phyloP scores from a whole-genome alignment of 1,140 invertebrate species.

The Temnothorax curvispinosus region DNA sequence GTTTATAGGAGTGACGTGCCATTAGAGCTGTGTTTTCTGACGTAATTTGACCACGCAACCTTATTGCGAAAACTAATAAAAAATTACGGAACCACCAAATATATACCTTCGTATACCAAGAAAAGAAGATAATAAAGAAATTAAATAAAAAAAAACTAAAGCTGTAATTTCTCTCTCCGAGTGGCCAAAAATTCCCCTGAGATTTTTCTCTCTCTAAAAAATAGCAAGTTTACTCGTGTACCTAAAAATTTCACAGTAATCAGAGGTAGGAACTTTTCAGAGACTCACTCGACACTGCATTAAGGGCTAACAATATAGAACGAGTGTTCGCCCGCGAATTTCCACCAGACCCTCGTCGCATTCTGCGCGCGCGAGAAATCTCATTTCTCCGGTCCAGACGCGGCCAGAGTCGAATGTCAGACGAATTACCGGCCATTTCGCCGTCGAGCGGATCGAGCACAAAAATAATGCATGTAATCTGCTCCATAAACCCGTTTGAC shows the following conservation, averaged over 20 bases:
- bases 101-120: neutral
- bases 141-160: slow-evolving; percentile 26
- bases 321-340: neutral
- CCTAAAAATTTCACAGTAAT: slow-evolving; percentile 40
- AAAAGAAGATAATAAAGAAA: slow-evolving; percentile 27
- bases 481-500: slow-evolving; percentile 79
- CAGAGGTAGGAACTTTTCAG: neutral
- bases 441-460: slow-evolving; percentile 62
- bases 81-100: neutral
- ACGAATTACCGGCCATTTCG: slow-evolving; percentile 73
- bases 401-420: slow-evolving; percentile 42
- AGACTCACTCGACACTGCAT: neutral
- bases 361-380: slow-evolving; percentile 44
- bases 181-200: neutral
- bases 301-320: neutral
- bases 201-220: neutral
- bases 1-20: slow-evolving; percentile 37
- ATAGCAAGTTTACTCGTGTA: neutral
- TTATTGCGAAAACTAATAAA: slow-evolving; percentile 16
- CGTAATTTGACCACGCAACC: neutral
- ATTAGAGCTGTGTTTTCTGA: neutral
- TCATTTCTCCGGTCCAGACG: slow-evolving; percentile 24
- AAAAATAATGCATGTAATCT: slow-evolving; percentile 82
- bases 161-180: neutral
- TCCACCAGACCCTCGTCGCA: slow-evolving; percentile 22